Evolutionary conservation across 2,113 vertebrate species (phyloP).

Genomic region (Bujurquina vittata): DNA sequence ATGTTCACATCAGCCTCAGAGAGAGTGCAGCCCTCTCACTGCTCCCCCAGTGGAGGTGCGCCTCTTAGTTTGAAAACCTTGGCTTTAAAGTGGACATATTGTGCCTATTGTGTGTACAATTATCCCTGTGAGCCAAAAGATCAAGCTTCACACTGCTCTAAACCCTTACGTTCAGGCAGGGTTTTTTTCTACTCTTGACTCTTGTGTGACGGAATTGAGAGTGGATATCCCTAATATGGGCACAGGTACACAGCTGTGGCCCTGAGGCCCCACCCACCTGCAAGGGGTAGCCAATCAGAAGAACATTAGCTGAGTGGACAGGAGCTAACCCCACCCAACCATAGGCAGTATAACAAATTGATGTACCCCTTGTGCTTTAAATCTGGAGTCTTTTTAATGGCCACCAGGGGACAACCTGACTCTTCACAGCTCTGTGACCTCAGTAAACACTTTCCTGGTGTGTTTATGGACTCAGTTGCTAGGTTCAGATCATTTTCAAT

Average conservation of each 20-base stretch:
- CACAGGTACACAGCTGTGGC: neutral
- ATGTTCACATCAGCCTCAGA: neutral
- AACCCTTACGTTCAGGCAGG: neutral
- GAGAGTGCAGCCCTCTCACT: neutral
- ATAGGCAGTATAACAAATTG: neutral
- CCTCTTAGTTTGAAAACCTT: neutral
- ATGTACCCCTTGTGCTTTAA: neutral
- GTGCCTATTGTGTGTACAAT: neutral
- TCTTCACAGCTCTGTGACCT: neutral
- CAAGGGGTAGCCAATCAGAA: neutral
- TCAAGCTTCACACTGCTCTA: neutral
- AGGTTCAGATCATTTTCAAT: neutral
- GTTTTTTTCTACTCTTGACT: fast-evolving
- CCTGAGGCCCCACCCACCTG: neutral
- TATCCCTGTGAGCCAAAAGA: neutral
- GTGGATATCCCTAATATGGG: neutral
- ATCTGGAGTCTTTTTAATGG: neutral
- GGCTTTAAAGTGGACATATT: neutral
- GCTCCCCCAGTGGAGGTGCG: neutral
- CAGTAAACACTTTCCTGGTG: neutral
- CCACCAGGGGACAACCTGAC: neutral
- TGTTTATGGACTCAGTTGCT: neutral
- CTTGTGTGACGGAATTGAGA: neutral
- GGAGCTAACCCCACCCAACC: neutral
- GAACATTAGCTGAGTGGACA: neutral